Base-by-base conservation (phyloP, 2,113 vertebrate genomes). In the Apteryx mantelli region DNA sequence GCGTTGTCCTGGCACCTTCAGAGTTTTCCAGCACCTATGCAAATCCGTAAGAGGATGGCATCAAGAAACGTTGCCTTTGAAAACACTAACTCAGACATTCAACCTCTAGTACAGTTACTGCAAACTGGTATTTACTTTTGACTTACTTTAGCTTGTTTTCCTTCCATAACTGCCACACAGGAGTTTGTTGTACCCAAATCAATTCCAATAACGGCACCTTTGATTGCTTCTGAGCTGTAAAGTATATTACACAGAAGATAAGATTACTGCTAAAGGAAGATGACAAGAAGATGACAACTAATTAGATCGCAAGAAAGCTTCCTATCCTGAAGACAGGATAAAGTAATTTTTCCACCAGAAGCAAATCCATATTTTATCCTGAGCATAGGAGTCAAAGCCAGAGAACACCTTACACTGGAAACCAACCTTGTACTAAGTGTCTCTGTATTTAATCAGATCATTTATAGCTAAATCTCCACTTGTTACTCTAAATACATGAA, bases 131-230 rank as follows among this genome's bases (percentile, higher is more conserved):
- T 10, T 60, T 1, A 8, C 24, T 44, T 2, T 20, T 11, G 9
- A 88, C 98, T 98, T 95, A 99, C 99, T 98, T 99, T 99, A 2
- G 99, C 99, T 94, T 99, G 99, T 91, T 99, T 99, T 13, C 99
- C 99, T 74, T 99, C 99, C 99, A 99, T 99, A 58, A 99, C 99
- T 1, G 99, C 99, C 69, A 99, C 99, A n/a, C 99, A 99, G 5
- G 99, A 99, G 97, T 99, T 99, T 42, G 99, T 99, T 40, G 99
- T 99, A 32, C 99, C 99, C 98, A 99, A 96, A 97, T 99, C 99
- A 71, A 99, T 99, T 63, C 99, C 99, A 85, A 99, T 99, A 86
- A 99, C 99, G 0, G 99, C 98, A 7, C 99, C 99, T 95, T 99
- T 99, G 92, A 99, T 98, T 28, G 99, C 99, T 96, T 99, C 99